Evolutionary conservation across 2,113 vertebrate genomes (phyloP).

Genomic region (Globicephala melas): DNA sequence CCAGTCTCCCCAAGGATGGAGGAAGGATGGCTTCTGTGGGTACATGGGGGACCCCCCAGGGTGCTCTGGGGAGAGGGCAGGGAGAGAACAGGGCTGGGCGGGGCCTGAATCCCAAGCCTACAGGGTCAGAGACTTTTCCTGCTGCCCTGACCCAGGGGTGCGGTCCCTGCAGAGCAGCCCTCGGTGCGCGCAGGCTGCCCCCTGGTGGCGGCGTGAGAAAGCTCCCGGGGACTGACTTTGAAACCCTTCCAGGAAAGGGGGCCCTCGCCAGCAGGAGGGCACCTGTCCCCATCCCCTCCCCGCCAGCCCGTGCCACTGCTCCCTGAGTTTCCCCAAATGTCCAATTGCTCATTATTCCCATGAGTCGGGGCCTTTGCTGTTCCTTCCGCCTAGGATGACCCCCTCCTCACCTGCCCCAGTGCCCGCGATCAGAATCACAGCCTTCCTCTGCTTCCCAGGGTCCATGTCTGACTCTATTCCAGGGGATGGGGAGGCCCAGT

Average conservation of each 20-base stretch:
- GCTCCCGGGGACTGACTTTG: neutral
- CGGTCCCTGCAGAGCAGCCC: too few relatives aligned
- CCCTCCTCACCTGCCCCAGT: neutral
- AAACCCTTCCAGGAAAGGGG: neutral
- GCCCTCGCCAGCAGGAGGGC: too few relatives aligned
- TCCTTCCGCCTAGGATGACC: too few relatives aligned
- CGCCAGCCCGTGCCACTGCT: neutral
- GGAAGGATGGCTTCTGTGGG: neutral
- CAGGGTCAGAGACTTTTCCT: neutral
- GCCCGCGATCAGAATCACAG: neutral
- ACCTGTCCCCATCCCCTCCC: neutral
- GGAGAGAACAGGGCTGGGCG: neutral
- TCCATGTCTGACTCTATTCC: neutral
- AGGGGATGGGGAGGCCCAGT: too few relatives aligned
- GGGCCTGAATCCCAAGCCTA: neutral
- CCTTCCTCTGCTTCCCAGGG: neutral
- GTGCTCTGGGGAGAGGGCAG: neutral
- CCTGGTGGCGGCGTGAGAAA: neutral
- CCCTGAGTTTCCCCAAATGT: neutral
- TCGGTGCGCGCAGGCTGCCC: neutral
- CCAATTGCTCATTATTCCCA: neutral
- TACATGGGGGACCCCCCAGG: neutral
- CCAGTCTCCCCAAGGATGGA: too few relatives aligned
- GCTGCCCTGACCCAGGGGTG: neutral
- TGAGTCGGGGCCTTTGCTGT: neutral